Conservation (phyloP, 2,797 vertebrate species). For the Cottoperca gobio region DNA sequence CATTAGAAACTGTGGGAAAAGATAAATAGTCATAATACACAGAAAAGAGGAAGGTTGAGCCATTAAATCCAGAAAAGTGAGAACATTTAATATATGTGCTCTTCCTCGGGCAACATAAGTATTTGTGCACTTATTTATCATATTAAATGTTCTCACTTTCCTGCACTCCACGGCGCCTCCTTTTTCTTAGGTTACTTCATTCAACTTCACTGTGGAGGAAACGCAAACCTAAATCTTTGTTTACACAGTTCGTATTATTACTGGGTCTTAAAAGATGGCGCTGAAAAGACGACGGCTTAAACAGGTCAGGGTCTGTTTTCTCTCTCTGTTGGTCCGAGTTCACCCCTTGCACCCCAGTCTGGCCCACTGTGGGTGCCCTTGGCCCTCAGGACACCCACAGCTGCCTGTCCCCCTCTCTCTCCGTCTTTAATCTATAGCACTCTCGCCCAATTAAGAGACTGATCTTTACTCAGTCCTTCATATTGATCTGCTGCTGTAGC, state of each 20-base stretch:
- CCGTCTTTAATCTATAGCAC: conserved; percentile 66
- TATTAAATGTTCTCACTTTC: neutral
- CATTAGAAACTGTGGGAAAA: neutral
- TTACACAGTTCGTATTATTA: conserved; percentile 17
- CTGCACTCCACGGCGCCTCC: neutral
- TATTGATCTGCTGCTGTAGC: conserved; percentile 70
- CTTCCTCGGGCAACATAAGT: neutral
- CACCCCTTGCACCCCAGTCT: conserved; percentile 29
- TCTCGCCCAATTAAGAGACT: conserved; percentile 74
- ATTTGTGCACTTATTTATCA: neutral
- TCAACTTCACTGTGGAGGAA: neutral
- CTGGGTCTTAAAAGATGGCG: neutral
- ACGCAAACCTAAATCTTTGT: conserved; percentile 25
- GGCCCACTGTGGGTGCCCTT: conserved; percentile 47
- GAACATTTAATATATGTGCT: neutral
- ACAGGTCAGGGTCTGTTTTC: conserved; percentile 30
- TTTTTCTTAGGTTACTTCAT: neutral
- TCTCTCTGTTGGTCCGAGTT: conserved; percentile 39
- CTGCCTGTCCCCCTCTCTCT: conserved; percentile 39
- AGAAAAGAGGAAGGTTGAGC: neutral
- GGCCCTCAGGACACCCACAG: conserved; percentile 56
- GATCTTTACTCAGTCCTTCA: conserved; percentile 69
- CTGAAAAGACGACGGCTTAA: conserved; percentile 21
- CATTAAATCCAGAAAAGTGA: neutral
- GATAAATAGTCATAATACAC: neutral